Evolutionary conservation across 2,797 vertebrate genomes (phyloP).

Genomic region (Amazona finschi): DNA sequence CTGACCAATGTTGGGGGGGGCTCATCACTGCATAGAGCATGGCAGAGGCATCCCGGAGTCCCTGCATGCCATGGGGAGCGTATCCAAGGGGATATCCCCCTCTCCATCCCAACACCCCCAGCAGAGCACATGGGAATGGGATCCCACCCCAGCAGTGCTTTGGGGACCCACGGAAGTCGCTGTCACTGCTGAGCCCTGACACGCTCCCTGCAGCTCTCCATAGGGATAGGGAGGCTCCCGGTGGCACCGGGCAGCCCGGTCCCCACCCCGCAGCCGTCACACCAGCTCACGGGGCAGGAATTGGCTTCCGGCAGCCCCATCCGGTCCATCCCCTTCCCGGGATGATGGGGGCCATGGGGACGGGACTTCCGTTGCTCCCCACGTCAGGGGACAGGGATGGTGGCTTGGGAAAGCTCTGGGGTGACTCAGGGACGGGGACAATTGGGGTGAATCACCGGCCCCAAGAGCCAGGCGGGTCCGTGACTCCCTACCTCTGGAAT

Average conservation of each 20-base stretch:
- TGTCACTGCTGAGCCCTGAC: neutral
- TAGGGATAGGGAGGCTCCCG: neutral
- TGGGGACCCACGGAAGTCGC: accelerated
- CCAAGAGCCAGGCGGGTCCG: neutral
- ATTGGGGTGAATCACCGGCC: conserved; percentile 35
- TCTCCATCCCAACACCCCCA: neutral
- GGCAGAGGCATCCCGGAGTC: neutral
- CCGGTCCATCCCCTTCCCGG: neutral
- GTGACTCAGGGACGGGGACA: conserved; percentile 8
- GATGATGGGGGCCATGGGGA: neutral
- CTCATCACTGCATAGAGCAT: neutral
- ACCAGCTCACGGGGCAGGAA: conserved; percentile 47
- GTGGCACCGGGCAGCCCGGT: neutral
- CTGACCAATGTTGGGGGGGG: too few species aligned
- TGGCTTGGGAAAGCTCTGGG: neutral
- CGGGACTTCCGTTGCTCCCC: neutral
- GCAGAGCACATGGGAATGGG: neutral
- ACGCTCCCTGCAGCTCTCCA: neutral
- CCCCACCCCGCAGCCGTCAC: neutral
- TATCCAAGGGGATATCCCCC: neutral
- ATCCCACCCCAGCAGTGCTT: accelerated
- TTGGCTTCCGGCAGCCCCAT: conserved; percentile 48
- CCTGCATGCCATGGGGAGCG: accelerated
- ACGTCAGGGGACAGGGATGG: neutral
- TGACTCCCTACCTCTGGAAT: conserved; percentile 18